Percentiles rank a stretch among this genome's conserved stretches.
These are phyloP conservation scores for Helostoma temminkii DNA, from an alignment of 2,797 vertebrate genomes.

Conservation along the genomic window DNA sequence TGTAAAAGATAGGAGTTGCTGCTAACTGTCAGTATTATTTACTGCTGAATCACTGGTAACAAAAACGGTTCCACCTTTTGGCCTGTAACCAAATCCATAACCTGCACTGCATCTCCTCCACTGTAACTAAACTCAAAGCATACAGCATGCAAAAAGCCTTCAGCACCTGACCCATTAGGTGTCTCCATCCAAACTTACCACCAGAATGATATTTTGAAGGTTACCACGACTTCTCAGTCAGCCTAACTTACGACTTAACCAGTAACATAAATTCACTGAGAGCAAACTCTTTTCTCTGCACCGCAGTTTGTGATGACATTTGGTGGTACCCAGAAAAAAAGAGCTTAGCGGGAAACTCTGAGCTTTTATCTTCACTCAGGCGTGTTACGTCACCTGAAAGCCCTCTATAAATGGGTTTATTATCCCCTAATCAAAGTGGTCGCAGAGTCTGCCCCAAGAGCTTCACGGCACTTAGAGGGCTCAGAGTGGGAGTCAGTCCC, in stretches of 20 bases:
- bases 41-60: slow-evolving; percentile 27
- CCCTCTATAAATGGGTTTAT: slow-evolving; percentile 74
- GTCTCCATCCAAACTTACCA: neutral
- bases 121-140: neutral
- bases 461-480: slow-evolving; percentile 49
- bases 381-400: slow-evolving; percentile 70
- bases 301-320: slow-evolving; percentile 53
- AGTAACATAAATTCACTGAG: slow-evolving; percentile 14
- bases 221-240: neutral
- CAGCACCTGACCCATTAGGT: neutral
- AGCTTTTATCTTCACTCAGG: slow-evolving; percentile 54
- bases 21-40: slow-evolving; percentile 25
- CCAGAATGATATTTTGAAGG: neutral
- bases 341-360: slow-evolving; percentile 46
- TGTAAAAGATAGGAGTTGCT: slow-evolving; percentile 31
- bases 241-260: neutral
- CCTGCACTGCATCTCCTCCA: slow-evolving; percentile 8
- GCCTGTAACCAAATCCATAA: slow-evolving; percentile 9
- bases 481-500: slow-evolving; percentile 49
- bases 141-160: neutral
- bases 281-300: neutral
- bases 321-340: slow-evolving; percentile 46
- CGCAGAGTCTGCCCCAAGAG: slow-evolving; percentile 67
- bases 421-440: slow-evolving; percentile 78
- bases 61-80: slow-evolving; percentile 4